Evolutionary conservation across 1,140 invertebrate species (phyloP), one percentile per base, ranked within the genome.

Genomic region (Atta colombica): DNA sequence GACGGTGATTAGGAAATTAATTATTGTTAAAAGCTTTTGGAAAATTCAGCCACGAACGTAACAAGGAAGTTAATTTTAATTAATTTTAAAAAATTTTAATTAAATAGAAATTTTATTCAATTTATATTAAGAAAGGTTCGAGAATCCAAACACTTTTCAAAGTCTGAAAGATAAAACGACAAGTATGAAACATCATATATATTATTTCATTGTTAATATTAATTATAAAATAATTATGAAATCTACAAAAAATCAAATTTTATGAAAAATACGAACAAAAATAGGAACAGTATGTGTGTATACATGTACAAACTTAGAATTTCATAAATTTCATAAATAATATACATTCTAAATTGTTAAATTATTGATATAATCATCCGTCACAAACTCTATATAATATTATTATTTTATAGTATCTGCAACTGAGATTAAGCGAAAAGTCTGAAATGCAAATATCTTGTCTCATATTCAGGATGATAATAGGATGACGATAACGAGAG

Each of bases 401-500:
- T 75, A 39, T 60, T 8, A 6, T 31, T n/a, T 78, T 8, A 74
- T 74, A 14, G 8, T 25, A 60, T 25, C 14, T n/a, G 7, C 14
- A 77, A n/a, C 21, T 77, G 16, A 66, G 3, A 16, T 65, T 77
- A 45, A 77, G 14, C 31, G n/a, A 28, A 68, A 21, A 65, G 12
- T 12, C 7, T 51, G 14, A 78, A 0, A 58, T 28, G 45, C 28
- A 35, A 21, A 14, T 68, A 55, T 16, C 14, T 55, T 8, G 18
- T 31, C 12, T 80, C 1, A 35, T 68, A 58, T n/a, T 58, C 25
- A 25, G 49, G 21, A 28, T 81, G 51, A 63, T 16, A 65, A 66
- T 72, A 60, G 78, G n/a, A 45, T 81, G 49, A 72, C 53, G 45
- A 81, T 25, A 18, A 77, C 25, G 7, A 49, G 81, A 85, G 58